Conservation (phyloP, 2,888 invertebrate species). For the Drosophila imparisetae region DNA sequence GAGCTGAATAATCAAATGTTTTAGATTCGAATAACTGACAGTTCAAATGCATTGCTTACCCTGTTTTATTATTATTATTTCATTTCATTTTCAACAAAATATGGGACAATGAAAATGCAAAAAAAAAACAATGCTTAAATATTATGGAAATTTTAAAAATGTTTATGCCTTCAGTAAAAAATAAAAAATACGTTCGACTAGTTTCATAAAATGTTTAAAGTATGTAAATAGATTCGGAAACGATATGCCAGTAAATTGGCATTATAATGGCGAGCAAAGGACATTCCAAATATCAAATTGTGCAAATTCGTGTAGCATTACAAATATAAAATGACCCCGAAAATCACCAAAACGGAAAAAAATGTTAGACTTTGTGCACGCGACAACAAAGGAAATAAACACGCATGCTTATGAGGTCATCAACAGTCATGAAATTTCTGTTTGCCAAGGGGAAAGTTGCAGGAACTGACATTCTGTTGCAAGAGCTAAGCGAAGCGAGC, state of each 20-base stretch:
- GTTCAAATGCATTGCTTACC: background rate
- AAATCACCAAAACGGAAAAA: background rate
- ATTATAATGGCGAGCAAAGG: slow-evolving; percentile 2
- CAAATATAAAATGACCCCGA: slow-evolving; percentile 4
- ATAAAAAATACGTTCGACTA: background rate
- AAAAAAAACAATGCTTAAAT: background rate
- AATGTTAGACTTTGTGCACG: slow-evolving; percentile 24
- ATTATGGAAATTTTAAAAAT: background rate
- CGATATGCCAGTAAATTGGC: background rate
- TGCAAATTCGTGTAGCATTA: slow-evolving; percentile 17
- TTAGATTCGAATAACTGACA: background rate
- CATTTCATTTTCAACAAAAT: background rate
- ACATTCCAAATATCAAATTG: slow-evolving; percentile 19
- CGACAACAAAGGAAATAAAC: slow-evolving; percentile 65
- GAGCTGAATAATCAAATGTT: no score
- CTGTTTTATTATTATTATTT: background rate
- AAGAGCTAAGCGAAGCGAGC: slow-evolving; percentile 30
- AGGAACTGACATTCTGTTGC: slow-evolving; percentile 54
- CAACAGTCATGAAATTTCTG: slow-evolving; percentile 67
- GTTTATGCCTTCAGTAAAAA: background rate
- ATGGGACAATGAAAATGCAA: background rate
- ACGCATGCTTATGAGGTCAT: slow-evolving; percentile 78
- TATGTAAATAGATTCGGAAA: background rate
- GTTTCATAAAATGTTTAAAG: background rate
- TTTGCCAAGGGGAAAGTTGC: slow-evolving; percentile 29